Base-by-base conservation (phyloP, 2,797 vertebrate genomes). In the Hypotaenidia okinawae region DNA sequence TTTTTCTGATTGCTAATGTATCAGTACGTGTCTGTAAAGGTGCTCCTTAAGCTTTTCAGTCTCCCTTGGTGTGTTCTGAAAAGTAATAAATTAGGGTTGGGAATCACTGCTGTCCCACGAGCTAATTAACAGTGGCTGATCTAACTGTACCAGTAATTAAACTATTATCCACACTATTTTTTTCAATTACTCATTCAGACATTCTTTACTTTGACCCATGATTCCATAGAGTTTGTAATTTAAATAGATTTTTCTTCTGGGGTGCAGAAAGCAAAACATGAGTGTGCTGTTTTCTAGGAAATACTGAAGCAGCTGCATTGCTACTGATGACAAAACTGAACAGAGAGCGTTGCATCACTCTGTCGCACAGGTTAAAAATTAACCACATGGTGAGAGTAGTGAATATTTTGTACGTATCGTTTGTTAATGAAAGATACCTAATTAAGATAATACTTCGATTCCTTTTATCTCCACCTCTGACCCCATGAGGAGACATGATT, bases 91-190 rank as follows among this genome's bases (percentile, higher is more conserved):
- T 95, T 43, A 80, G 41, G 6, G 11, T 45, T 76, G 59, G 86
- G 75, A 95, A 80, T 93, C 54, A 9, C 61, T 93, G 43, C 41
- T 77, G 63, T 74, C 68, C 84, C 72, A 25, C 11, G 30, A 86
- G 35, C 41, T 95, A 91, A 91, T 96, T 89, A 95, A 81, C 73
- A 87, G 68, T 84, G 52, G 18, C 78, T 75, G 52, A 90, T 87
- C 21, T 90, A 89, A 93, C 87, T 94, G 93, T 95, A 83, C 37
- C 47, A 52, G 75, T 93, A 95, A 94, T 93, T 96, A 94, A 94
- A 78, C 63, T 51, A 24, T 91, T 94, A 83, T 39, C 45, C 39
- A 62, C 51, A 24, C 49, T 93, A 22, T 84, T 95, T 74, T 84
- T 90, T 93, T 84, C 12, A 76, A 3, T 62, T 79, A 90, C 19